Base-by-base conservation (phyloP, 1,140 invertebrate species). In the Monochamus saltuarius region DNA sequence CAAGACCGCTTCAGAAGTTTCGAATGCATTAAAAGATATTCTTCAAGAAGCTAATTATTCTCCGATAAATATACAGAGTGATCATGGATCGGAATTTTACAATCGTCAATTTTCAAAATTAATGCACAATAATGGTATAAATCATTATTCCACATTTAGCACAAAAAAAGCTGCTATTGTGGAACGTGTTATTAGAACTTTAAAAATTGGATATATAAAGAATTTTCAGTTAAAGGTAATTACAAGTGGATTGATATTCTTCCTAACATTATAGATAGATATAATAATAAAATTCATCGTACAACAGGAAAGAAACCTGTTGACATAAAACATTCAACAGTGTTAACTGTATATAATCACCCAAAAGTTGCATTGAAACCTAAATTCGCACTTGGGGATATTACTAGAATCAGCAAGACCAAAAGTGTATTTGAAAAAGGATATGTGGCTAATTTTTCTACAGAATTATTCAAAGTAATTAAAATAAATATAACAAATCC, bases 381-480 rank as follows among this genome's bases (percentile, higher is more conserved):
- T 40, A 66, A 61, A 62, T 74, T 73, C 56, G 61, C 66, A 55
- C 14, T 74, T 29, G 72, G 72, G 40, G 76, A 78, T 65, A 46
- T 62, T 37, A 72, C 78, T n/a, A 62, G 71, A 60, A 72, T 78
- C 29, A 76, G 73, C 53, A 78, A 77, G 62, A 62, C 62, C 42
- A 78, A 78, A 70, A 38, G 62, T 57, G n/a, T 65, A 4, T 78
- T 79, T 65, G 67, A 73, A 35, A 78, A 79, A 59, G 73, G 72
- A 2, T 79, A 76, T 66, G 73, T 71, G n/a, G 73, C 73, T 9
- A 78, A 78, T 56, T 79, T 74, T 73, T 66, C 68, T 16, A 75
- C 68, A 37, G 75, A 79, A 73, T 62, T 77, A 29, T 79, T 80
- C 59, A 72, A 68, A 64, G 69, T 76, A 16, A 55, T 46, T 22